A percentile compares a stretch with the other conserved stretches of the same genome.
phyloP scores from a whole-genome alignment of 2,888 invertebrate genomes.

The Drosophila neonasuta region DNA sequence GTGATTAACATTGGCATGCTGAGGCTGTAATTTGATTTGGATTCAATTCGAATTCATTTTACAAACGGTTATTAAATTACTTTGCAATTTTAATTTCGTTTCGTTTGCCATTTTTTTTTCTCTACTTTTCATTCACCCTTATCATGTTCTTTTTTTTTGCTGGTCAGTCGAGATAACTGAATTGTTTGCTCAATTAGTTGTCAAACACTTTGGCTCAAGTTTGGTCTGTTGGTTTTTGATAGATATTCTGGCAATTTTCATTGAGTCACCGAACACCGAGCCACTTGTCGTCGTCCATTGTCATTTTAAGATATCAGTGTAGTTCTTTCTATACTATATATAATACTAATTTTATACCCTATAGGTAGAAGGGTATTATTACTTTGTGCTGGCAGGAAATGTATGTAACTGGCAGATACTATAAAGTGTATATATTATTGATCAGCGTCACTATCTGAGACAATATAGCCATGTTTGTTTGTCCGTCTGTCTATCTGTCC shows the following conservation, averaged over 20 bases:
- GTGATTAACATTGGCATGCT: conserved; percentile 2
- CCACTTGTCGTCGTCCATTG: conserved; percentile 1
- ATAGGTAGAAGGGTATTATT: too few species aligned
- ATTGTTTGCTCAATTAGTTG: conserved; percentile 1
- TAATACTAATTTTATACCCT: too few species aligned
- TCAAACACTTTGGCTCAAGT: conserved; percentile 9
- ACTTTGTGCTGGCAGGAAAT: too few species aligned
- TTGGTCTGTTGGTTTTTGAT: conserved; percentile 2
- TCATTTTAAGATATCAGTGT: not conserved
- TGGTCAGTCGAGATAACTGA: not conserved
- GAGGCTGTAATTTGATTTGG: conserved; percentile 9
- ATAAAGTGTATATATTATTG: not conserved
- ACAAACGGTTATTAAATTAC: not conserved
- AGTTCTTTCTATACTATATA: too few species aligned
- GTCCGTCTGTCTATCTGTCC: not conserved
- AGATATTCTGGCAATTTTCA: not conserved
- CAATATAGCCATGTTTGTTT: not conserved
- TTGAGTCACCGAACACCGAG: not conserved
- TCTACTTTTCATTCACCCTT: not conserved
- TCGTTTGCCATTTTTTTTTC: not conserved
- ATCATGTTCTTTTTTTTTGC: not conserved
- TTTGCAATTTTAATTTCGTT: conserved; percentile 1
- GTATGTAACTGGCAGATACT: not conserved
- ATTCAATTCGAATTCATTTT: conserved; percentile 12
- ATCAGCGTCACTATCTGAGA: too few species aligned